These are phyloP conservation scores for Sialia sialis DNA, from an alignment of 2,113 vertebrate genomes.

Conservation along the genomic window DNA sequence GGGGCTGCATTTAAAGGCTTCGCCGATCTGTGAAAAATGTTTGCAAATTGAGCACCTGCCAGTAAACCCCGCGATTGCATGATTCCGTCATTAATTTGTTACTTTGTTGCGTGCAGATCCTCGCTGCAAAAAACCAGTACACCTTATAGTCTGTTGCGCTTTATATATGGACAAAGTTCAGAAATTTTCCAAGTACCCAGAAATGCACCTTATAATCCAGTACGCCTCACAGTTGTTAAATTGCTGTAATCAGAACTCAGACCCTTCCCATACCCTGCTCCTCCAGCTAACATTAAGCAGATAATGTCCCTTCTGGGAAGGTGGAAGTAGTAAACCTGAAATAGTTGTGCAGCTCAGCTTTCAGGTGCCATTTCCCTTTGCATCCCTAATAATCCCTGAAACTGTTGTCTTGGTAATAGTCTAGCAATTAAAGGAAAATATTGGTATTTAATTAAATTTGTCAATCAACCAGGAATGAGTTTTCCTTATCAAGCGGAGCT, in stretches of 20 bases:
- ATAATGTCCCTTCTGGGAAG: neutral
- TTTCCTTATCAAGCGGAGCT: slow-evolving; percentile 49
- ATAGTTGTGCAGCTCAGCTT: neutral
- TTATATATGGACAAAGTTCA: too few species aligned
- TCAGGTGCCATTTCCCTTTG: neutral
- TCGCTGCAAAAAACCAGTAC: too few species aligned
- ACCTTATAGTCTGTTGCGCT: too few species aligned
- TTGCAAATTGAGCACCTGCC: too few species aligned
- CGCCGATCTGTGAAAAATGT: too few species aligned
- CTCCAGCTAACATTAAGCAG: neutral
- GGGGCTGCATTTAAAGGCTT: too few species aligned
- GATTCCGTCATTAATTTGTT: too few species aligned
- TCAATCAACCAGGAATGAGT: slow-evolving; percentile 41
- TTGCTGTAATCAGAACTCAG: neutral
- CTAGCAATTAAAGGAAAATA: slow-evolving; percentile 58
- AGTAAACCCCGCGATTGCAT: too few species aligned
- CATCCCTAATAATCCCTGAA: neutral
- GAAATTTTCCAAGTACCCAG: too few species aligned
- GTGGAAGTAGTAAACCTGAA: neutral
- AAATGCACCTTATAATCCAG: too few species aligned
- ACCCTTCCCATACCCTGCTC: neutral
- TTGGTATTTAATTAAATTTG: slow-evolving; percentile 61
- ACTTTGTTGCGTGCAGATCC: too few species aligned
- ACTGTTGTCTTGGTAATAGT: slow-evolving; percentile 40
- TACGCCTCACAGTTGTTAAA: too few species aligned